Base-by-base conservation (phyloP, 2,888 invertebrate genomes). In the Phrixothrix hirtus region DNA sequence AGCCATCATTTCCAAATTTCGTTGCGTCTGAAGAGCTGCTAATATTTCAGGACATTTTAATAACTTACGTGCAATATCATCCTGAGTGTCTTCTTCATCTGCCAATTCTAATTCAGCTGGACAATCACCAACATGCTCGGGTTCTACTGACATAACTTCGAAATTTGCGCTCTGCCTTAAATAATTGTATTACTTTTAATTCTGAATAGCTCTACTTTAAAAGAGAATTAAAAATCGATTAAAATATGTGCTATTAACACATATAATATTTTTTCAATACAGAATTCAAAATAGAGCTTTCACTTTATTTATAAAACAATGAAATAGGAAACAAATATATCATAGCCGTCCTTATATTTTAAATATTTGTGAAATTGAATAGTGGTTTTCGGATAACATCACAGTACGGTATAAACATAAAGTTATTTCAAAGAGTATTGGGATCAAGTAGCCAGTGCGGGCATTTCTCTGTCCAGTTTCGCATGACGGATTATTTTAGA, bases 101-200 rank as follows among this genome's bases (percentile, higher is more conserved):
- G 82, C 81, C 31, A 85, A 84, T 70, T 87, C 87, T 65, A 84
- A 75, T 57, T 83, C 84, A 51, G 84, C 84, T 54, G 82, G 82
- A 68, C 82, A 82, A 71, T 85, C 84, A 57, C 82, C 83, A 66
- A 82, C 80, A 63, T 81, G 83, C 70, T 86, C 85, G 58, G 78
- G 77, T 64, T 85, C 83, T 64, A 83, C 80, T 76, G 83, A 81
- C 86, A 86, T 86, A n/a, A n/a, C n/a, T 58, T 53, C 21, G 38
- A 42, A 32, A 46, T n/a, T 17, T 4, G 3, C 2, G 10, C 6
- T 35, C 9, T 7, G n/a, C 5, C 7, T 35, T n/a, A 35, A 35
- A 35, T 16, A 35, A n/a, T 15, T 32, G 25, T 10, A 10, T 9
- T 12, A 12, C 2, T 10, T 12, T 12, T 2, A 3, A 10, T 2